These are phyloP conservation scores for Staurois parvus DNA, from an alignment of 2,797 vertebrate genomes.

Conservation along the genomic window DNA sequence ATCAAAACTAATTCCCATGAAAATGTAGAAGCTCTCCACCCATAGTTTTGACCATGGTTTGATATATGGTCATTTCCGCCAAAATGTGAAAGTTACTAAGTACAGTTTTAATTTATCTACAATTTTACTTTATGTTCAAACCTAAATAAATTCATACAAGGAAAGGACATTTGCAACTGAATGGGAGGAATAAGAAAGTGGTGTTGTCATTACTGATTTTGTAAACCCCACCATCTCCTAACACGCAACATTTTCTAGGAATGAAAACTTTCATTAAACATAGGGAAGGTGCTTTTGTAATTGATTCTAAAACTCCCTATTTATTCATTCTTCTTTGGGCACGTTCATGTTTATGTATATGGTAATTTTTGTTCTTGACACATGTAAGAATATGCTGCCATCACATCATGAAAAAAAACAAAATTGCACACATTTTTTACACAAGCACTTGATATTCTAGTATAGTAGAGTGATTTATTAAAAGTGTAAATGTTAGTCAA, in stretches of 20 bases:
- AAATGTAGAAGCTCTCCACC: neutral
- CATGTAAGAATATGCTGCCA: too few relatives aligned
- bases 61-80: neutral
- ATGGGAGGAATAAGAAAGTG: neutral
- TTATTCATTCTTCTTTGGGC: neutral
- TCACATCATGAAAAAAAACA: neutral
- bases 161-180: neutral
- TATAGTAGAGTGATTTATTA: neutral
- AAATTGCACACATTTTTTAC: neutral
- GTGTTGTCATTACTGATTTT: neutral
- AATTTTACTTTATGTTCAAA: too few relatives aligned
- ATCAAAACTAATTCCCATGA: neutral
- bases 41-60: neutral
- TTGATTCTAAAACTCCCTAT: neutral
- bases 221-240: neutral
- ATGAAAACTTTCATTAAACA: neutral
- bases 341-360: neutral
- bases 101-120: too few relatives aligned
- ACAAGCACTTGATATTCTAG: neutral
- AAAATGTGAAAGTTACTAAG: too few relatives aligned
- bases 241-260: neutral
- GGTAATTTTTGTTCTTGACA: neutral
- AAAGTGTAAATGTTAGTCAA: neutral
- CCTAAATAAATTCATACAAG: neutral
- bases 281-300: neutral